Conservation (phyloP, 2,888 invertebrate species). For the Clunio marinus region DNA sequence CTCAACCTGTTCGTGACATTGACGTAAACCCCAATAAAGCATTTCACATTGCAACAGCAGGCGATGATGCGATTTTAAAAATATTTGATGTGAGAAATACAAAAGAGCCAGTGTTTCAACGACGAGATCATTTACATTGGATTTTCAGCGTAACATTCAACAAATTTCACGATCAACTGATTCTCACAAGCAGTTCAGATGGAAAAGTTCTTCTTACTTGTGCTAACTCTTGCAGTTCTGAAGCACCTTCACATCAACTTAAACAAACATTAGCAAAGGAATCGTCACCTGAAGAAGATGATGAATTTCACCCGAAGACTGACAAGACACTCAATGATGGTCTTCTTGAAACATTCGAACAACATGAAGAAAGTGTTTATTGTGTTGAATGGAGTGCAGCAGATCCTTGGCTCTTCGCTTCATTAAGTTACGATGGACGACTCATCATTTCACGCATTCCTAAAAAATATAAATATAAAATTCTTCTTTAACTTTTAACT, state of each 20-base stretch:
- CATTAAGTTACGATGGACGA: constrained; percentile 93
- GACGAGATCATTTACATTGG: constrained; percentile 85
- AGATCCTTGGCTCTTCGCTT: constrained; percentile 99
- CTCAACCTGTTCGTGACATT: constrained; percentile 81
- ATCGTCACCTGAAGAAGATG: not conserved
- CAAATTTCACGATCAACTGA: constrained; percentile 92
- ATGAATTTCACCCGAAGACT: constrained; percentile 8
- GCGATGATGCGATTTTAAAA: constrained; percentile 91
- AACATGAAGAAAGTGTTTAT: constrained; percentile 97
- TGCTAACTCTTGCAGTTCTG: constrained; percentile 82
- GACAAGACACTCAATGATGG: constrained; percentile 61
- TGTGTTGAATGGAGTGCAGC: constrained; percentile 95
- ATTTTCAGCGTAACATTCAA: constrained; percentile 94
- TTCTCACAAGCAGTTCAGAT: constrained; percentile 92
- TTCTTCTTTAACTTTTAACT: constrained; percentile 63
- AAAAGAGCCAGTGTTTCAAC: constrained; percentile 69
- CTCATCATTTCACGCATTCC: constrained; percentile 91
- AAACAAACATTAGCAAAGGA: constrained; percentile 25
- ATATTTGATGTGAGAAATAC: constrained; percentile 87
- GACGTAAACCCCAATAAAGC: constrained; percentile 94
- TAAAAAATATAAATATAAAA: constrained; percentile 89
- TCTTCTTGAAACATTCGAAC: constrained; percentile 86
- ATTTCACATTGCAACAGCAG: constrained; percentile 87
- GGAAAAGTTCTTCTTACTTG: constrained; percentile 85
- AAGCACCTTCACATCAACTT: constrained; percentile 51